A percentile compares a stretch with the other conserved stretches of the same genome.
These are phyloP conservation scores for Scomber japonicus DNA, from an alignment of 2,113 vertebrate genomes.

Conservation along the genomic window DNA sequence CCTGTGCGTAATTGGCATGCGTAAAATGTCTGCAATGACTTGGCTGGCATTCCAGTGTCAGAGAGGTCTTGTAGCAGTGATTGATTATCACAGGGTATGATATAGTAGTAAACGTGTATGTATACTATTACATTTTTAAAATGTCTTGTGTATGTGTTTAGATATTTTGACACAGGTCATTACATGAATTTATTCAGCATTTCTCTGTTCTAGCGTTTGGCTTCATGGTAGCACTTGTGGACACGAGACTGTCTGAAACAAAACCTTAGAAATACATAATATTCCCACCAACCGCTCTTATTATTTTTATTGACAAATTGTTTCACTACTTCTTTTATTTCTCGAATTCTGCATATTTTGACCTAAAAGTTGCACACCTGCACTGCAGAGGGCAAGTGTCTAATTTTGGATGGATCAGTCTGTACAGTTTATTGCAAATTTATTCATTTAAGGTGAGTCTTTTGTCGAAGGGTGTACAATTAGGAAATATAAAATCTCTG, in stretches of 20 bases:
- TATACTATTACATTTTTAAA: not conserved
- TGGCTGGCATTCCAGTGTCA: constrained; percentile 18
- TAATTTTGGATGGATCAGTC: not conserved
- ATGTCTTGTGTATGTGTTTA: not conserved
- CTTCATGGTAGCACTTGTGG: not conserved
- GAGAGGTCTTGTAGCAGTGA: constrained; percentile 20
- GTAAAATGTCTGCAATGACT: constrained; percentile 45
- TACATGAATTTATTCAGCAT: not conserved
- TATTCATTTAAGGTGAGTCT: not conserved
- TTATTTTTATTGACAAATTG: too few species aligned
- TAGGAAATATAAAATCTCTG: not conserved
- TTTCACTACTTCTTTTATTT: too few species aligned
- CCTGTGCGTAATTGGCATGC: constrained; percentile 9
- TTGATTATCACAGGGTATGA: not conserved
- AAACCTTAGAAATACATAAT: too few species aligned
- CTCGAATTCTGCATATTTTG: too few species aligned
- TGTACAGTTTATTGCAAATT: not conserved
- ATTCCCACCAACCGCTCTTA: too few species aligned
- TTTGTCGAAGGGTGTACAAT: not conserved
- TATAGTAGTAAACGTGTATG: not conserved
- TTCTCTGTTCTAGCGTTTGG: not conserved
- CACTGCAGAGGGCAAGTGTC: too few species aligned
- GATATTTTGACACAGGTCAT: not conserved
- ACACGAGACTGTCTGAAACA: too few species aligned
- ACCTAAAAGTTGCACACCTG: too few species aligned